These are phyloP conservation scores for Lophura nycthemera DNA, from an alignment of 2,113 vertebrate species.

Conservation along the genomic window DNA sequence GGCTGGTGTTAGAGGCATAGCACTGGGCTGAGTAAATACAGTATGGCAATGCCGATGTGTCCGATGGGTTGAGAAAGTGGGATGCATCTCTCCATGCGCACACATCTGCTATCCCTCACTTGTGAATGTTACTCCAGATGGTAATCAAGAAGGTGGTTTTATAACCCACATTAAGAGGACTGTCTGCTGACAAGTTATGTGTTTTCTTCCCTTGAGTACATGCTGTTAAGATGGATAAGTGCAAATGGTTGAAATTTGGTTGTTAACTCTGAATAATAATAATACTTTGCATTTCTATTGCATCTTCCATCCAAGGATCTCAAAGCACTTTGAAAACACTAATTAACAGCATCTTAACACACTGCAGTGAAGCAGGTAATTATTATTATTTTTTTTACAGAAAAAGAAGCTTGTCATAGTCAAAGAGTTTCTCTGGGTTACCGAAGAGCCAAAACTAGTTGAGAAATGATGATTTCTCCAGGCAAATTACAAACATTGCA, in stretches of 20 bases:
- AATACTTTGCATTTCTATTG: constrained; percentile 79
- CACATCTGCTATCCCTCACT: constrained; percentile 78
- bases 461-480: constrained; percentile 43
- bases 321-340: constrained; percentile 71
- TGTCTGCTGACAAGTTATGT: constrained; percentile 80
- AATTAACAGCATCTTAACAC: constrained; percentile 60
- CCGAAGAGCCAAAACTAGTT: constrained; percentile 41
- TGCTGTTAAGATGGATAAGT: constrained; percentile 78
- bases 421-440: constrained; percentile 33
- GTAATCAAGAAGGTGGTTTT: constrained; percentile 81
- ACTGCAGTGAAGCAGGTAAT: constrained; percentile 66
- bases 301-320: constrained; percentile 72
- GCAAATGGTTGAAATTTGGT: constrained; percentile 79
- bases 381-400: constrained; percentile 34
- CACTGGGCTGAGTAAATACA: constrained; percentile 18
- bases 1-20: neutral
- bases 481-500: constrained; percentile 25
- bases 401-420: constrained; percentile 34
- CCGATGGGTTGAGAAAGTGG: constrained; percentile 63
- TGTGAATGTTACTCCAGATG: constrained; percentile 79
- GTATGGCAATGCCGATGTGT: constrained; percentile 48
- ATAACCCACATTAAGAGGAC: constrained; percentile 79
- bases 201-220: constrained; percentile 77
- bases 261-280: constrained; percentile 81
- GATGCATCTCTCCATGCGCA: constrained; percentile 55